phyloP scores from a whole-genome alignment of 2,113 vertebrate genomes.

The Manacus vitellinus region DNA sequence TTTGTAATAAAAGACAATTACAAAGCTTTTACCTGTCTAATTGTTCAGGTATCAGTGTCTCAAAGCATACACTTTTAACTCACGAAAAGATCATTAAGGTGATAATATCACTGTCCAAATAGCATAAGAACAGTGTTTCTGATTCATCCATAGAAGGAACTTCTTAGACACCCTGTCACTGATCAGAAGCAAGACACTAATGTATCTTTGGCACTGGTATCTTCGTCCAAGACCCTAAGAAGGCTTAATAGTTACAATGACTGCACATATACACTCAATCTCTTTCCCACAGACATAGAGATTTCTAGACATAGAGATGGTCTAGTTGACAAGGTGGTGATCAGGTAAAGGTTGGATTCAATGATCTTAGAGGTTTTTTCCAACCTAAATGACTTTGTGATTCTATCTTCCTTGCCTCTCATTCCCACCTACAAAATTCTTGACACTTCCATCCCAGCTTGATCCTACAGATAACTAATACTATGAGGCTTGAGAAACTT shows the following conservation, averaged over 20 bases:
- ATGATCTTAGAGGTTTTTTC: neutral
- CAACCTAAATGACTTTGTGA: neutral
- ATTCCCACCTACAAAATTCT: neutral
- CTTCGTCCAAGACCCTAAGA: neutral
- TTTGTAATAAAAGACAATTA: neutral
- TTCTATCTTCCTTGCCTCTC: neutral
- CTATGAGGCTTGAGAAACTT: neutral
- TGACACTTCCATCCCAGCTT: neutral
- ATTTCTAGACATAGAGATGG: neutral
- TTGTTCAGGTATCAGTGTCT: neutral
- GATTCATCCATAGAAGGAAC: neutral
- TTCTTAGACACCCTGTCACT: neutral
- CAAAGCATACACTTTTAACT: neutral
- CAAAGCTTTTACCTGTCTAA: neutral
- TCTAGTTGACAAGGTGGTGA: neutral
- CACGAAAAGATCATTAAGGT: neutral
- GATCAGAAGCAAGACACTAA: neutral
- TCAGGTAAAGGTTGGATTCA: neutral
- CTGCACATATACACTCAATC: neutral
- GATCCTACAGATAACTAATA: neutral
- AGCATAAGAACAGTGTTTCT: neutral
- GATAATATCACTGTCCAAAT: neutral
- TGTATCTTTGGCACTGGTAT: neutral
- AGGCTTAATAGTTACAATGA: neutral
- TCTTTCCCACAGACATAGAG: neutral